A percentile compares a stretch with the other conserved stretches of the same genome.
These are phyloP conservation scores for Agonopterix arenella DNA, from an alignment of 2,888 invertebrate species.

Conservation along the genomic window DNA sequence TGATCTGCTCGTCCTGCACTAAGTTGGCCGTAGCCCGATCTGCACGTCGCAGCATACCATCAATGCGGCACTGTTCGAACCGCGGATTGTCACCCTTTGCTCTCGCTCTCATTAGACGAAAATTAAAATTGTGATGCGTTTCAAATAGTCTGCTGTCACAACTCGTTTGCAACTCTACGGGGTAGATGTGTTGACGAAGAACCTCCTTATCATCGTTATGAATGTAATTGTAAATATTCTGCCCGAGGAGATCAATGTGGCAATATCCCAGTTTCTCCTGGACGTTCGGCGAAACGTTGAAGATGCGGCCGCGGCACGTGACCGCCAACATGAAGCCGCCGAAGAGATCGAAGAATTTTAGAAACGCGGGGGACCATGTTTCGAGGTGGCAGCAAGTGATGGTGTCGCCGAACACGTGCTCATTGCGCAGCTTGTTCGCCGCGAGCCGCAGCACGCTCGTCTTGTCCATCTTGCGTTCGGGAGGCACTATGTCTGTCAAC, in stretches of 20 bases:
- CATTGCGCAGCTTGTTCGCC: constrained; percentile 89
- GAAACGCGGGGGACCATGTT: constrained; percentile 75
- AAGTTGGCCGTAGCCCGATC: constrained; percentile 74
- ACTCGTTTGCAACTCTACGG: constrained; percentile 62
- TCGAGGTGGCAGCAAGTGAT: constrained; percentile 64
- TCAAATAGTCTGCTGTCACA: constrained; percentile 51
- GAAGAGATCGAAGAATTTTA: constrained; percentile 80
- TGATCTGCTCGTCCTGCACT: constrained; percentile 69
- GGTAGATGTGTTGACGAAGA: constrained; percentile 82
- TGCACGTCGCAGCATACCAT: constrained; percentile 79
- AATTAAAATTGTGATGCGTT: constrained; percentile 74
- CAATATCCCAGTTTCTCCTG: constrained; percentile 91
- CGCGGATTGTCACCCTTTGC: constrained; percentile 83
- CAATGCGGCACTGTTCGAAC: constrained; percentile 83
- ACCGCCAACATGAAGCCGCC: constrained; percentile 89
- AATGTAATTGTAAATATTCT: constrained; percentile 89
- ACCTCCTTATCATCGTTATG: constrained; percentile 89
- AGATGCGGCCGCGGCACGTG: constrained; percentile 88
- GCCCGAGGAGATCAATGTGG: constrained; percentile 92
- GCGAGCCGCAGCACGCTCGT: constrained; percentile 92
- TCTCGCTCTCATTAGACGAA: constrained; percentile 80
- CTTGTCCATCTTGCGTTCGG: constrained; percentile 92
- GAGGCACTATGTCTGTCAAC: constrained; percentile 89
- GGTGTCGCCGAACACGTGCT: constrained; percentile 81
- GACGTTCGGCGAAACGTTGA: constrained; percentile 89